Conservation (phyloP, 1,140 invertebrate genomes). For the Drosophila lini region DNA sequence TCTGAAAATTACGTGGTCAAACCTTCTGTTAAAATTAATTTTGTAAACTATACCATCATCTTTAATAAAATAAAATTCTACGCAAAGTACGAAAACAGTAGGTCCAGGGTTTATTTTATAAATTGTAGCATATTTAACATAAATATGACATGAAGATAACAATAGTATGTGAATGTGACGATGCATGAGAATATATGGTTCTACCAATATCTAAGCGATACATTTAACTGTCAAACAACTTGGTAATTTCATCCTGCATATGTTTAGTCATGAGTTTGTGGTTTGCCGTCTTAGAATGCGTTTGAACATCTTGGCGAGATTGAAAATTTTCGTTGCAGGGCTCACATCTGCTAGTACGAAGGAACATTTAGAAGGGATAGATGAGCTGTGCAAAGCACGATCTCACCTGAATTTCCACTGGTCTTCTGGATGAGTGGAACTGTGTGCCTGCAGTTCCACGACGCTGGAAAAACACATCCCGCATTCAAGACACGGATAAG, state of each 20-base stretch:
- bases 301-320: conserved; percentile 12
- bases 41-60: too few relatives aligned
- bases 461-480: conserved; percentile 36
- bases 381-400: not conserved
- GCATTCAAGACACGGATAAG: conserved; percentile 68
- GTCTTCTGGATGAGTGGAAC: not conserved
- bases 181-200: not conserved
- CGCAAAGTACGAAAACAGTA: too few relatives aligned
- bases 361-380: too few relatives aligned
- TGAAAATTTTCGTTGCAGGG: conserved; percentile 46
- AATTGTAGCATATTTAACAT: not conserved
- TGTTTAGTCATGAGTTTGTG: conserved; percentile 25
- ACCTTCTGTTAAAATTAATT: too few relatives aligned
- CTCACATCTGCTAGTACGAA: conserved; percentile 41
- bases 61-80: too few relatives aligned
- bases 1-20: too few relatives aligned
- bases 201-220: too few relatives aligned
- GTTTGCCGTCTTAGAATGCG: conserved; percentile 34
- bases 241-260: conserved; percentile 48
- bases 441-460: conserved; percentile 35
- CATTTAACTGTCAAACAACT: conserved; percentile 18
- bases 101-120: not conserved
- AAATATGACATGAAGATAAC: not conserved
- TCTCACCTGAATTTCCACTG: conserved; percentile 38
- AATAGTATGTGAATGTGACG: not conserved